phyloP scores from a whole-genome alignment of 1,140 invertebrate genomes.

The Caenorhabditis tropicalis region DNA sequence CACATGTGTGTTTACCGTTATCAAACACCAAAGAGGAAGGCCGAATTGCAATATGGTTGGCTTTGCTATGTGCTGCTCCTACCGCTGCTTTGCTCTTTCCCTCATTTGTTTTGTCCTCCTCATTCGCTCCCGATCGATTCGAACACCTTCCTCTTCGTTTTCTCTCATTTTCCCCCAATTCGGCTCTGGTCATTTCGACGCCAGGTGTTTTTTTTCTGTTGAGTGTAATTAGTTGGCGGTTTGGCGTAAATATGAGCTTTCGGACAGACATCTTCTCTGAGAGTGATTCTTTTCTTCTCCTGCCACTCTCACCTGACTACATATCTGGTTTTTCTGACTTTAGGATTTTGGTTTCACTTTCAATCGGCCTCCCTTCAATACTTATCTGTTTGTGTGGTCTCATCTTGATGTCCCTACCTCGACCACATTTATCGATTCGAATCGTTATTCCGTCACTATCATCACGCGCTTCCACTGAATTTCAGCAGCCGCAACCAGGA shows the following conservation, averaged over 20 bases:
- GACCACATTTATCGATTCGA: not conserved
- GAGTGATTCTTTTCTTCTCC: not conserved
- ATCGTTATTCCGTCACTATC: not conserved
- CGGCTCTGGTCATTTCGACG: not conserved
- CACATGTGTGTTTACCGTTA: constrained; percentile 44
- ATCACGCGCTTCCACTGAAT: not conserved
- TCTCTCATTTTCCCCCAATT: not conserved
- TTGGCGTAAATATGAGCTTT: not conserved
- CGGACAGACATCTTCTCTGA: not conserved
- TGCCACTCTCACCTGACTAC: not conserved
- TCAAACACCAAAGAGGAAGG: constrained; percentile 21
- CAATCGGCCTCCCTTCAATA: not conserved
- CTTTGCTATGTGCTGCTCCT: constrained; percentile 34
- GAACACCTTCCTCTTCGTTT: not conserved
- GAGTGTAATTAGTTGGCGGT: not conserved
- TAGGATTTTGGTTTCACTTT: constrained; percentile 11
- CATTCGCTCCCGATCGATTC: not conserved
- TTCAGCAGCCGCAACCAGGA: constrained; percentile 28
- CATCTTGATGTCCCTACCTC: not conserved
- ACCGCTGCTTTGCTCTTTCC: constrained; percentile 3
- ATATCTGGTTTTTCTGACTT: not conserved
- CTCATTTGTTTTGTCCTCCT: constrained; percentile 21
- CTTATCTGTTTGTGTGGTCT: not conserved
- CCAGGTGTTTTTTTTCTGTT: not conserved
- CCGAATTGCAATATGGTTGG: constrained; percentile 35